A percentile compares a stretch with the other conserved stretches of the same genome.
Evolutionary conservation across 2,797 vertebrate genomes (phyloP).

Genomic region (Graptemys geographica): DNA sequence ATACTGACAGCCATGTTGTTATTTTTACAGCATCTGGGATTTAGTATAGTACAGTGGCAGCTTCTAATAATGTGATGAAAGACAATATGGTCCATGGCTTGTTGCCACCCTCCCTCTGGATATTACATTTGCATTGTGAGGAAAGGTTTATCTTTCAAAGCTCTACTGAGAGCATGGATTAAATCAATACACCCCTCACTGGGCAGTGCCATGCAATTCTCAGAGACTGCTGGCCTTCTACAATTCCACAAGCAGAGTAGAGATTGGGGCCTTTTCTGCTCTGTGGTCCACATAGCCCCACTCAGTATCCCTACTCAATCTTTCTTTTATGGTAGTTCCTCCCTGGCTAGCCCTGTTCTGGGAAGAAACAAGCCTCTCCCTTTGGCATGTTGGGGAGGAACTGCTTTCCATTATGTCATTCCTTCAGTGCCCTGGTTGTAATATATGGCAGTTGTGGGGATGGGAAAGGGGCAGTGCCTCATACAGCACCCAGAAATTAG

Average conservation of each 20-base stretch:
- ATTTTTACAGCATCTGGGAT: background rate
- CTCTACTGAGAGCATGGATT: background rate
- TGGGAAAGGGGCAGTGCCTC: background rate
- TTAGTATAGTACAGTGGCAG: background rate
- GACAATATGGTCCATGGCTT: background rate
- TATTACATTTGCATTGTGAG: background rate
- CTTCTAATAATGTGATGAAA: background rate
- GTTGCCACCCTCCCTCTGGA: background rate
- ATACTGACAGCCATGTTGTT: background rate
- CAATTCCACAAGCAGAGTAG: background rate
- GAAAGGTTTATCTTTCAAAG: background rate
- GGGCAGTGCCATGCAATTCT: background rate
- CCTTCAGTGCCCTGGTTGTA: background rate
- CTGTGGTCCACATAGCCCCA: background rate
- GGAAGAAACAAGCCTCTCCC: background rate
- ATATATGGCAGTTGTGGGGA: background rate
- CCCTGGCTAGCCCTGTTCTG: background rate
- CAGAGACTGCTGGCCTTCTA: background rate
- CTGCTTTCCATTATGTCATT: background rate
- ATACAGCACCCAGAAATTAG: background rate
- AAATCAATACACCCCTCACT: background rate
- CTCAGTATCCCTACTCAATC: background rate
- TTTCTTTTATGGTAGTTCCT: background rate
- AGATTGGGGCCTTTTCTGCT: background rate
- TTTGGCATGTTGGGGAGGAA: background rate